Percentiles rank a stretch among this genome's conserved stretches.
These are phyloP conservation scores for Megaleporinus macrocephalus DNA, from an alignment of 2,113 vertebrate species.

Conservation along the genomic window DNA sequence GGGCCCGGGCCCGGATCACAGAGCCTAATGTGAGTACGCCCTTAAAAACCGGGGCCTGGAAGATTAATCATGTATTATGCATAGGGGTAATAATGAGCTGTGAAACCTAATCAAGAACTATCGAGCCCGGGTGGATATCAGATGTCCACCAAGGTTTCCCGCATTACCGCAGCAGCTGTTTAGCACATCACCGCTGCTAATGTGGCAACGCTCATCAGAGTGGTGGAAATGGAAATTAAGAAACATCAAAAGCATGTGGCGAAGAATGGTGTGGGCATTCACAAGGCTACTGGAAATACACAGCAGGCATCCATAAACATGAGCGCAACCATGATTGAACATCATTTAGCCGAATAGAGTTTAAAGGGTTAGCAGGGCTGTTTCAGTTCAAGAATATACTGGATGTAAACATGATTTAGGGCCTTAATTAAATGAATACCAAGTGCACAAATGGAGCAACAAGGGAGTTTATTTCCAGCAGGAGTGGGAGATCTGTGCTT, in stretches of 20 bases:
- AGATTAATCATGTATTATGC: background rate
- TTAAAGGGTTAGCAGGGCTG: background rate
- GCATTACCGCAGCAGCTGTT: conserved; percentile 17
- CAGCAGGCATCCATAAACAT: conserved; percentile 16
- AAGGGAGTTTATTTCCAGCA: background rate
- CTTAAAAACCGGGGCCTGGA: too few species aligned
- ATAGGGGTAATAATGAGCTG: background rate
- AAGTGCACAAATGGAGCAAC: background rate
- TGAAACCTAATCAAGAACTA: background rate
- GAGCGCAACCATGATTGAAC: conserved; percentile 3
- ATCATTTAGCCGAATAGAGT: background rate
- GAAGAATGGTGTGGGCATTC: conserved; percentile 7
- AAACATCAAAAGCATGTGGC: conserved; percentile 17
- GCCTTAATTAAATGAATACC: background rate
- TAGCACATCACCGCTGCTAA: background rate
- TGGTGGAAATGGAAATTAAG: conserved; percentile 6
- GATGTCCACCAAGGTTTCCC: conserved; percentile 4
- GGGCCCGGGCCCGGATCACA: too few species aligned
- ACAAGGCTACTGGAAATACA: background rate
- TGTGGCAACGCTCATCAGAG: background rate
- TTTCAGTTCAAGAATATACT: background rate
- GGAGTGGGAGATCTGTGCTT: background rate
- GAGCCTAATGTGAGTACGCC: too few species aligned
- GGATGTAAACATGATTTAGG: background rate
- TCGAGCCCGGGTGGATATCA: background rate